Evolutionary conservation across 2,113 vertebrate species (phyloP), one percentile per base, ranked within the genome.

Genomic region (Misgurnus anguillicaudatus): DNA sequence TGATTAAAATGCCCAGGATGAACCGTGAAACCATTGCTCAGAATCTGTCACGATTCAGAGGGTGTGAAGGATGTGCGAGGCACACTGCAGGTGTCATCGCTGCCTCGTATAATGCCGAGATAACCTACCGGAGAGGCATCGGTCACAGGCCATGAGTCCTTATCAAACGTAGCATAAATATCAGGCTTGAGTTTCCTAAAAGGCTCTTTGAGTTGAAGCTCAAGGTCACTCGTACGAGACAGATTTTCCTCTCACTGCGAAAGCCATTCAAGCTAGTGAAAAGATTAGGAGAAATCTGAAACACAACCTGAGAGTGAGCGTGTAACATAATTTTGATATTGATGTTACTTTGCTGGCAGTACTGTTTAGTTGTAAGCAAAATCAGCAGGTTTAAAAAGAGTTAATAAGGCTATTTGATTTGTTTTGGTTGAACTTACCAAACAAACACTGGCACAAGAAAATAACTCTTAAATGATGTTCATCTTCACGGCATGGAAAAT

Each of bases 1-100:
- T 76, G 73, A 76, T 76, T 76, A 76, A 76, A 76, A 76, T 76
- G 60, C 73, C 61, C 73, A 17, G 42, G 61, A 45, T 64, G 73
- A 64, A 76, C 19, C 73, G 57, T 62, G 71, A 57, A 62, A 74
- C 57, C 71, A 61, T 74, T 47, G 71, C 71, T 74, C 57, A 74
- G 57, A 74, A 74, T 62, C 71, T 74, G 71, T 61, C 61, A 64
- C 4, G 45, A 76, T 64, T 76, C 53, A 64, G 24, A 76, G 38
- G 73, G 73, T 63, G 73, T 64, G 73, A 76, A 64, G 45, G 61
- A 76, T 64, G 42, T 38, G 58, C 36, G 61, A 76, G 71, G 19
- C 61, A 42, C 41, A 74, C 71, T 61, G 9, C 11, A 74, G 73
- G 24, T 19, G 31, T 76, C 73, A 76, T 76, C 11, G 24, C 73